Evolutionary conservation across 1,140 invertebrate species (phyloP), one percentile per base, ranked within the genome.

Genomic region (Acarapis woodi): DNA sequence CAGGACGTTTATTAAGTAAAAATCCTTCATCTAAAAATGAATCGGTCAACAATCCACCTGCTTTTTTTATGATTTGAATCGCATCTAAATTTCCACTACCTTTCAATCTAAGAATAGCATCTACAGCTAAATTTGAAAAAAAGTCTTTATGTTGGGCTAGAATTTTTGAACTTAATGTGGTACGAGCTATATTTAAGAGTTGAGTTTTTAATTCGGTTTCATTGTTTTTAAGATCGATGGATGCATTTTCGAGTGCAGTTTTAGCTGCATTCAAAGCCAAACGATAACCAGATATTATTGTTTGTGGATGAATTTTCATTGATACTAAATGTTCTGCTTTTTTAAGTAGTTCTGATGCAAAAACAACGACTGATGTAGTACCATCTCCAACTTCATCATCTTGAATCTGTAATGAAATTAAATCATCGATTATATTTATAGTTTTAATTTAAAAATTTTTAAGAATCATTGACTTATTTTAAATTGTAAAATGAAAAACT

Each of bases 301-400:
- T 94, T 63, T 99, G 93, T 25, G 93, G 93, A 58, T 99, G 93
- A 41, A 99, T 70, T 57, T 88, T 88, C 57, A 85, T 72, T 31
- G 74, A 68, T 30, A 99, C 68, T 10, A 99, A 56, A 49, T 76
- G 74, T 55, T 99, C 93, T 3, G 90, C 88, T 61, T 94, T 83
- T 51, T 75, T 70, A 2, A 99, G 57, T 14, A 99, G 57, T 61
- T 99, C 90, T 44, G 85, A 70, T 49, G 90, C 88, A 37, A 97
- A 59, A 16, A 99, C 88, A 37, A 87, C 87, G 1, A 99, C 93
- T 15, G 87, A 94, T 24, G 93, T 99, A 28, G 93, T 99, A 21
- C 90, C 93, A 68, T 99, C 93, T 35, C 93, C 93, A 47, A 97
- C 90, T 68, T 99, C 93, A 58, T 90, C 83, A 62, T 99, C 93